Evolutionary conservation across 2,113 vertebrate species (phyloP), one percentile per base, ranked within the genome.

Genomic region (Donacobius atricapilla): DNA sequence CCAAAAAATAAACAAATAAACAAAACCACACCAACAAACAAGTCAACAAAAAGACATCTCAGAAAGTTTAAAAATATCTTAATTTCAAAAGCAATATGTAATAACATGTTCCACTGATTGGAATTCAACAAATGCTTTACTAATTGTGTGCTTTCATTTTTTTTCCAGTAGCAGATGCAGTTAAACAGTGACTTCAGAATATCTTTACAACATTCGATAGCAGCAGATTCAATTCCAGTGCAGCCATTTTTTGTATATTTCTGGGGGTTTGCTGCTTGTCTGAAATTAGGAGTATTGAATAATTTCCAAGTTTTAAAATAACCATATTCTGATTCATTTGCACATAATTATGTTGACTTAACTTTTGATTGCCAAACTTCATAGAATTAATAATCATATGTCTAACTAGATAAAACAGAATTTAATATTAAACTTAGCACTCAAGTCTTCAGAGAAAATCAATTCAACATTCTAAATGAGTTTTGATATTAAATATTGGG

Each of bases 291-390:
- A 73, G 23, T 82, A 90, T 35, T 91, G 78, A 93, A 63, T 87
- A 65, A 83, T 85, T 87, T 88, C 68, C 72, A 92, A 84, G 8
- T 80, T 83, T 78, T 87, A n/a, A 97, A 96, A 89, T 77, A 63
- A 73, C n/a, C 84, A 9, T 87, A 76, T 85, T 93, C 24, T 47
- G 2, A 78, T 93, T 91, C 47, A 57, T 75, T 84, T 20, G 70
- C 10, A 37, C 0, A 3, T 61, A 28, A 65, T 90, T 63, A 54
- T 70, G n/a, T 44, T 68, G 33, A 86, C 42, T 57, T 70, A 57
- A 20, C 50, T 87, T 93, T 78, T 70, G n/a, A 56, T 91, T 81
- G 82, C 13, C 4, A 53, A 33, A 42, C 7, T 79, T 76, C 5
- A 69, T 64, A 40, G 24, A 85, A 66, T 82, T 68, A 95, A 87